Conservation (phyloP, 37 sponge, comb jelly and placozoan species). For the Crambe crambe region DNA sequence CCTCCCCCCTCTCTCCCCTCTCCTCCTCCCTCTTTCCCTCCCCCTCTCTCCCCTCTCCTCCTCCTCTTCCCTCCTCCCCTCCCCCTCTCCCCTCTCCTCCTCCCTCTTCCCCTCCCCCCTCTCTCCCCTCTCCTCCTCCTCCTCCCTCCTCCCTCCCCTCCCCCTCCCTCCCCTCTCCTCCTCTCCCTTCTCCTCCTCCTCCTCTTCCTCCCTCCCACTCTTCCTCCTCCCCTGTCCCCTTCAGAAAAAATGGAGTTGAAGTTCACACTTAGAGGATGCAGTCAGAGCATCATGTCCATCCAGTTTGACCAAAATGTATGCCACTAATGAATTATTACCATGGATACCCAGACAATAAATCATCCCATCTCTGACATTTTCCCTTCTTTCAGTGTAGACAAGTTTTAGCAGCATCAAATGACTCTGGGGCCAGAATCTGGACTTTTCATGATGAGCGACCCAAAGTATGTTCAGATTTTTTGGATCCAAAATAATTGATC, state of each 20-base stretch:
- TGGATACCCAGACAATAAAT: too few relatives aligned
- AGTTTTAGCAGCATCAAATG: slow-evolving; percentile 81
- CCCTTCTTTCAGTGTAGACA: slow-evolving; percentile 55
- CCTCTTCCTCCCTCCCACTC: neutral
- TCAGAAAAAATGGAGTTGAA: slow-evolving; percentile 59
- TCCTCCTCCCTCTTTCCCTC: neutral
- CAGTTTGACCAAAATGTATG: slow-evolving; percentile 89
- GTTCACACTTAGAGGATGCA: slow-evolving; percentile 61
- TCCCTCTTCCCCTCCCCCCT: neutral
- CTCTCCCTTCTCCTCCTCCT: neutral
- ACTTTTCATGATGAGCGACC: slow-evolving; percentile 57
- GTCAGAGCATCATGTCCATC: slow-evolving; percentile 86
- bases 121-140: neutral
- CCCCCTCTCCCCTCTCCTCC: neutral
- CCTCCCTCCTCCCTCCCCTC: neutral
- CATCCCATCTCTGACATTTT: neutral
- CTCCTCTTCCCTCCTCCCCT: neutral
- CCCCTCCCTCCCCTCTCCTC: neutral
- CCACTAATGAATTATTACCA: too few relatives aligned
- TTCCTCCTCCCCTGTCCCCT: neutral
- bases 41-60: neutral
- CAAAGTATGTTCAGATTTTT: slow-evolving; percentile 32
- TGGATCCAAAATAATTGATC: neutral
- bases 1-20: neutral
- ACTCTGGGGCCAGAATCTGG: slow-evolving; percentile 84